Evolutionary conservation across 2,888 invertebrate species (phyloP), one percentile per base, ranked within the genome.

Genomic region (Enchytraeus crypticus): DNA sequence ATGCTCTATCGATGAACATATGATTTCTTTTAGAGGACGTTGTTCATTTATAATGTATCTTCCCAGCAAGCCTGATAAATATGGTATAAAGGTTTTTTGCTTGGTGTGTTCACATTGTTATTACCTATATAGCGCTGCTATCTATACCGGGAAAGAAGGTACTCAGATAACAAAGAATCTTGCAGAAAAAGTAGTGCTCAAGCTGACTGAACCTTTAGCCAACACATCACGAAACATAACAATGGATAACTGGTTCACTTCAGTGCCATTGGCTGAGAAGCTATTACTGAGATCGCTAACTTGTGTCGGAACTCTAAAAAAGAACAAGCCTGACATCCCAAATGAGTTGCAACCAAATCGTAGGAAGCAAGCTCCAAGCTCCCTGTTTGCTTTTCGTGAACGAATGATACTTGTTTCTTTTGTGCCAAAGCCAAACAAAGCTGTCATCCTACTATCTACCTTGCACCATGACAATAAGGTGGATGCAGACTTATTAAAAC

Each of bases 1-100:
- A n/a, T n/a, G n/a, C n/a, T n/a, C n/a, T n/a, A n/a, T n/a, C n/a
- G n/a, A n/a, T n/a, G n/a, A n/a, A n/a, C n/a, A n/a, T n/a, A n/a
- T n/a, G 38, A 38, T 38, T 38, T 38, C 38, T 54, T 54, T 54
- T 33, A 54, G 38, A 1, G 54, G 34, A 54, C 26, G 32, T 32
- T 34, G 38, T 33, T 8, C 33, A n/a, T 54, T 54, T 34, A 26
- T 14, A 30, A 23, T 54, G 21, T 54, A 34, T 21, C 30, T 54
- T 30, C 54, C 38, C 21, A 32, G 32, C n/a, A 54, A 54, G 8
- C 38, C 54, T 18, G 54, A 29, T 3, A 54, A 34, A 34, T 54
- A 54, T 54, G 54, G 54, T 14, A 30, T 54, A 33, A 54, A 34
- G 33, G 38, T 38, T 8, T 38, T 38, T 38, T 18, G 11, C 38